These are phyloP conservation scores for Sebastes dallii DNA, from an alignment of 2,797 vertebrate genomes.

Conservation along the genomic window DNA sequence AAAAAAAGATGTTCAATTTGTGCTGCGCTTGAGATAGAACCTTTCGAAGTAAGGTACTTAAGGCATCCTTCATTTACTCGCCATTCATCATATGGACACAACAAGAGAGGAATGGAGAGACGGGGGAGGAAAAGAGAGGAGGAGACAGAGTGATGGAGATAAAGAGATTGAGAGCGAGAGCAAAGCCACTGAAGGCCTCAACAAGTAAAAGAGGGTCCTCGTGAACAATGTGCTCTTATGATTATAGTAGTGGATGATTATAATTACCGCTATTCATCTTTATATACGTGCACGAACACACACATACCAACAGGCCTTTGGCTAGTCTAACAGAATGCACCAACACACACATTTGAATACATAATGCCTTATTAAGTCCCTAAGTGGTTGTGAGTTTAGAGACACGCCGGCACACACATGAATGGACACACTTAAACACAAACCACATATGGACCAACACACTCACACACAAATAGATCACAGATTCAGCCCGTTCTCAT, in stretches of 20 bases:
- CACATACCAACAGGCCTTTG: slow-evolving; percentile 23
- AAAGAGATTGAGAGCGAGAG: slow-evolving; percentile 34
- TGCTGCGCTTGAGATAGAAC: slow-evolving; percentile 39
- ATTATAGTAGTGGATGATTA: slow-evolving; percentile 57
- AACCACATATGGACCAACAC: neutral
- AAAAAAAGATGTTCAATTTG: slow-evolving; percentile 37
- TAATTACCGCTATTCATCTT: slow-evolving; percentile 61
- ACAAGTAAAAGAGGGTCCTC: slow-evolving; percentile 45
- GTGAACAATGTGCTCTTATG: slow-evolving; percentile 45
- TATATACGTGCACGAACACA: slow-evolving; percentile 29
- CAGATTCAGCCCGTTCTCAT: neutral
- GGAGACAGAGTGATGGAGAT: slow-evolving; percentile 22
- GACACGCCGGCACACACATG: neutral
- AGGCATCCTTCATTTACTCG: slow-evolving; percentile 60
- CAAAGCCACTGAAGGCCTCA: slow-evolving; percentile 37
- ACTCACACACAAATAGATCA: neutral
- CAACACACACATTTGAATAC: slow-evolving; percentile 59
- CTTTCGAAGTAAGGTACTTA: slow-evolving; percentile 65
- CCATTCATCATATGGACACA: slow-evolving; percentile 57
- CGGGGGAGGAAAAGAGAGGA: neutral
- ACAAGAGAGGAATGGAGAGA: slow-evolving; percentile 4
- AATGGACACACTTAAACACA: neutral
- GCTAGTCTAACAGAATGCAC: slow-evolving; percentile 44
- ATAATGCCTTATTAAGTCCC: slow-evolving; percentile 52
- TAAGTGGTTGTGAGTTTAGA: slow-evolving; percentile 30